A percentile compares a stretch with the other conserved stretches of the same genome.
Evolutionary conservation across 2,113 vertebrate species (phyloP).

Genomic region (Phalacrocorax aristotelis): DNA sequence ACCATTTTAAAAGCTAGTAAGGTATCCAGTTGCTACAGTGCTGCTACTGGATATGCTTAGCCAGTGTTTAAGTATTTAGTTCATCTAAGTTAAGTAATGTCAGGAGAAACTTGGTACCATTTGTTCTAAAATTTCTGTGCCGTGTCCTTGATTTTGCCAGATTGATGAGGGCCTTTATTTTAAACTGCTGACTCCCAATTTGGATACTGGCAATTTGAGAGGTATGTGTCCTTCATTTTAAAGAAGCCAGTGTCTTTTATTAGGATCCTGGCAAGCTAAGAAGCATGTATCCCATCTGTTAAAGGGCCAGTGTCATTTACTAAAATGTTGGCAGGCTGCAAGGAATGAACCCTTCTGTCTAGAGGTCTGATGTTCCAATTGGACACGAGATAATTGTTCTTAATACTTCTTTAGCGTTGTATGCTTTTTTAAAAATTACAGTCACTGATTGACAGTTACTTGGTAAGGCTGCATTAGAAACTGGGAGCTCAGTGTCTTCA

Average conservation of each 20-base stretch:
- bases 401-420: constrained; percentile 55
- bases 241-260: constrained; percentile 76
- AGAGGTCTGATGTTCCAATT: constrained; percentile 63
- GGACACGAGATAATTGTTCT: constrained; percentile 70
- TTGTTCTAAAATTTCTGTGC: constrained; percentile 51
- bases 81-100: constrained; percentile 10
- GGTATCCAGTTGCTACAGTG: background rate
- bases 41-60: constrained; percentile 6
- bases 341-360: constrained; percentile 63
- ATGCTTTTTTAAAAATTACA: background rate
- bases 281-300: constrained; percentile 75
- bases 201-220: constrained; percentile 73
- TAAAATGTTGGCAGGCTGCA: constrained; percentile 68
- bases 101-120: constrained; percentile 38
- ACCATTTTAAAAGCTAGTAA: background rate
- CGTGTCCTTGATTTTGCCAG: constrained; percentile 66
- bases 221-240: constrained; percentile 75
- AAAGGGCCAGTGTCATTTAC: constrained; percentile 72
- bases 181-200: constrained; percentile 71
- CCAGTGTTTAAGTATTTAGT: constrained; percentile 9
- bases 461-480: constrained; percentile 70
- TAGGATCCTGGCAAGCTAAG: constrained; percentile 75
- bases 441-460: constrained; percentile 67
- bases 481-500: constrained; percentile 60
- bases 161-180: constrained; percentile 68